Percentiles rank a stretch among this genome's conserved stretches.
These are phyloP conservation scores for Hydractinia echinata DNA, from an alignment of 30 jellyfish, hydroid and myxozoan genomes.

Conservation along the genomic window DNA sequence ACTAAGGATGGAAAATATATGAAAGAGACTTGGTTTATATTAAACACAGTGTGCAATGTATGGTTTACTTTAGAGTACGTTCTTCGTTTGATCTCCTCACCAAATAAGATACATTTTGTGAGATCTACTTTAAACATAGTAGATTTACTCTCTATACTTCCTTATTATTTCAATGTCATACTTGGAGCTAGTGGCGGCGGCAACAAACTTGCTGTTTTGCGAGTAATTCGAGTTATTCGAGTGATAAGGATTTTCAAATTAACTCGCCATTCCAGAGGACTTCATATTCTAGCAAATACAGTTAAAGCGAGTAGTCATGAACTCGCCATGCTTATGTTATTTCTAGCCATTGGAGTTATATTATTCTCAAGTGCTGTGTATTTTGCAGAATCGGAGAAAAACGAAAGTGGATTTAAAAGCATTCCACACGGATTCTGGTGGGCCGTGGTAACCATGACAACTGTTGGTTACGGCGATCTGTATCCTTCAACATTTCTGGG, in stretches of 20 bases:
- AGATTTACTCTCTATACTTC: conserved; percentile 83
- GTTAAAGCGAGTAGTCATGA: conserved; percentile 92
- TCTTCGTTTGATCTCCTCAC: conserved; percentile 71
- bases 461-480: conserved; percentile 91
- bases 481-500: conserved; percentile 81
- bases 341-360: conserved; percentile 80
- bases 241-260: conserved; percentile 89
- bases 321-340: conserved; percentile 83
- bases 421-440: conserved; percentile 98
- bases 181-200: conserved; percentile 46
- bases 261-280: conserved; percentile 98
- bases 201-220: conserved; percentile 72
- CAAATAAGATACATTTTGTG: conserved; percentile 54
- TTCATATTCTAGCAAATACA: conserved; percentile 89
- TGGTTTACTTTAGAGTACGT: conserved; percentile 95
- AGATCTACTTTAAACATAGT: conserved; percentile 67
- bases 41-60: conserved; percentile 71
- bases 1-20: conserved; percentile 41
- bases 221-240: conserved; percentile 91
- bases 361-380: conserved; percentile 94
- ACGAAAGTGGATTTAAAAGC: conserved; percentile 48
- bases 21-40: conserved; percentile 59
- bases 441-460: conserved; percentile 99
- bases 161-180: conserved; percentile 67
- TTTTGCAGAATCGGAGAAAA: conserved; percentile 76